Conservation (phyloP, 2,888 invertebrate species). For the Drosophila subsilvestris region DNA sequence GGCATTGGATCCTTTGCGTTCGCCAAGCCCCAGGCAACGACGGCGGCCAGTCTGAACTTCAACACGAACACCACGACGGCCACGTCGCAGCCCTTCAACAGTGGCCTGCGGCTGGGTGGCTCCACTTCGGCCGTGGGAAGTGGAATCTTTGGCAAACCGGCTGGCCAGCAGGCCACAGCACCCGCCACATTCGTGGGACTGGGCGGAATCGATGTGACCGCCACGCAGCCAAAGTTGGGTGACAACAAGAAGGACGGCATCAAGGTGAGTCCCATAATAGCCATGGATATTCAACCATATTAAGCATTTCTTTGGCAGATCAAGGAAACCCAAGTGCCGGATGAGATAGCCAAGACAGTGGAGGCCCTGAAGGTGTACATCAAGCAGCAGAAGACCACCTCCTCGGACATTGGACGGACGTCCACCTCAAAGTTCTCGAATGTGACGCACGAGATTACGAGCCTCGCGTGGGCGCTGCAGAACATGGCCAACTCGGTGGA, state of each 20-base stretch:
- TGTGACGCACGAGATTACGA: conserved; percentile 81
- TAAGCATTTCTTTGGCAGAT: conserved; percentile 53
- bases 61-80: conserved; percentile 80
- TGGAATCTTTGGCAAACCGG: conserved; percentile 76
- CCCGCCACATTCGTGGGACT: conserved; percentile 79
- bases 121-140: conserved; percentile 21
- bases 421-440: conserved; percentile 84
- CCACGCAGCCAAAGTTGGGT: conserved; percentile 82
- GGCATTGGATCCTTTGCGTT: conserved; percentile 68
- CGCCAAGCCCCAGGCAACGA: conserved; percentile 67
- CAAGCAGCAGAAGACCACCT: conserved; percentile 92
- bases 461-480: conserved; percentile 80
- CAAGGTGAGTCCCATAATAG: conserved; percentile 54
- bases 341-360: conserved; percentile 90
- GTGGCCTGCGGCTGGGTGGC: conserved; percentile 42
- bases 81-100: conserved; percentile 66
- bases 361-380: conserved; percentile 93
- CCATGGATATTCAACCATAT: neutral
- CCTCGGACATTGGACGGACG: conserved; percentile 91
- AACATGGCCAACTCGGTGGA: conserved; percentile 83
- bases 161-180: conserved; percentile 65
- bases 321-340: conserved; percentile 87
- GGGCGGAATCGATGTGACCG: conserved; percentile 83
- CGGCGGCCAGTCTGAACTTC: conserved; percentile 81
- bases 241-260: conserved; percentile 83